A percentile compares a stretch with the other conserved stretches of the same genome.
phyloP scores from a whole-genome alignment of 2,113 vertebrate species.

The Rhadina sibilatrix region DNA sequence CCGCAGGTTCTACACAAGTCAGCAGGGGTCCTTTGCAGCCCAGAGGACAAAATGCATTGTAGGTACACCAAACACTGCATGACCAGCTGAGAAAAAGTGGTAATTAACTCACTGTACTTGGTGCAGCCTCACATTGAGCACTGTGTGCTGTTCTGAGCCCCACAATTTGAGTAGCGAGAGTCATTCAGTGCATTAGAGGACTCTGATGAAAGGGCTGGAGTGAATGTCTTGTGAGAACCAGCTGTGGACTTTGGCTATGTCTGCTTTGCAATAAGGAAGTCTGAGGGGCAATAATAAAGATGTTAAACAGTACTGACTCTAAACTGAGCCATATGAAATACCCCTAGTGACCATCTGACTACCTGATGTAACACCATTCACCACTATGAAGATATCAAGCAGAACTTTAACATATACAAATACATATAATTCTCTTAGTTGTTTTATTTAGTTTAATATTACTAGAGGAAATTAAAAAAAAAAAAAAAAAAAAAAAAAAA shows the following conservation, averaged over 20 bases:
- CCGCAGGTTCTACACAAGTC: fast-evolving
- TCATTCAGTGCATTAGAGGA: neutral
- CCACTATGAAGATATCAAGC: neutral
- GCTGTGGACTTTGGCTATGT: neutral
- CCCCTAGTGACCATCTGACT: neutral
- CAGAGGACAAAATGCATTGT: neutral
- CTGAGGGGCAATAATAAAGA: neutral
- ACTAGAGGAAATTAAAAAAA: neutral
- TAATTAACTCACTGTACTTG: neutral
- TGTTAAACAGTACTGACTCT: neutral
- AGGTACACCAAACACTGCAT: too few relatives aligned
- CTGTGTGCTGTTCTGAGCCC: neutral
- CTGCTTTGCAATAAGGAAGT: neutral
- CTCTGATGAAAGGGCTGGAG: neutral
- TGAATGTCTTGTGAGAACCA: neutral
- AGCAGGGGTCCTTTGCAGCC: neutral
- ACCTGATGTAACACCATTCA: neutral
- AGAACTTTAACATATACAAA: neutral
- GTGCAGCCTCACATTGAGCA: neutral
- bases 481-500: too few relatives aligned
- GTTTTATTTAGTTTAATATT: neutral
- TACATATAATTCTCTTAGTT: neutral
- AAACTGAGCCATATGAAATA: neutral
- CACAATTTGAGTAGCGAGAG: too few relatives aligned
- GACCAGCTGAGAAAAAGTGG: too few relatives aligned